These are phyloP conservation scores for Harpegnathos saltator DNA, from an alignment of 1,140 invertebrate genomes.

Conservation along the genomic window DNA sequence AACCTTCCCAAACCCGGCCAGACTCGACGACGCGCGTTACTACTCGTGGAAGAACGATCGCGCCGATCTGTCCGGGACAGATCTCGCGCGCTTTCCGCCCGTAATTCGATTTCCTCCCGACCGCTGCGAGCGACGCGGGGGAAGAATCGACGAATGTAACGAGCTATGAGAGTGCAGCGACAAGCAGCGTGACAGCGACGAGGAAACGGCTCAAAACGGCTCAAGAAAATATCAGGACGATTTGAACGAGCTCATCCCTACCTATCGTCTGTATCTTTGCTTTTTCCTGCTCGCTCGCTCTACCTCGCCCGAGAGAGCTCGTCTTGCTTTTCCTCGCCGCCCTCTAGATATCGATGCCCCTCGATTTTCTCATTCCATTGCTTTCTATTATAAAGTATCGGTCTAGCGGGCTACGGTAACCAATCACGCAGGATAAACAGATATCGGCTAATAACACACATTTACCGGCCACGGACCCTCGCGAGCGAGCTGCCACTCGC, in stretches of 20 bases:
- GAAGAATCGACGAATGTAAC: constrained; percentile 52
- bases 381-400: background rate
- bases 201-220: constrained; percentile 67
- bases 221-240: constrained; percentile 60
- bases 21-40: background rate
- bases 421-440: constrained; percentile 3
- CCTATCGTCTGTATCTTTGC: constrained; percentile 34
- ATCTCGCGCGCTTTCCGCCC: constrained; percentile 14
- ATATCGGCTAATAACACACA: background rate
- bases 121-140: background rate
- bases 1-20: too few relatives aligned
- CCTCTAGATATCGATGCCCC: constrained; percentile 40
- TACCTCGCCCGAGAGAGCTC: too few relatives aligned
- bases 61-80: constrained; percentile 41
- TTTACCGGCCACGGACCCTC: background rate
- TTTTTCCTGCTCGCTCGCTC: too few relatives aligned
- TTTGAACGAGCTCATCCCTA: constrained; percentile 52
- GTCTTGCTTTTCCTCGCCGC: constrained; percentile 48
- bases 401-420: background rate
- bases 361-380: constrained; percentile 7
- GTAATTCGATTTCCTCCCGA: constrained; percentile 60
- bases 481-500: background rate
- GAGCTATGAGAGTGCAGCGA: constrained; percentile 55
- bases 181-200: constrained; percentile 57
- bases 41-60: constrained; percentile 22